Conservation (phyloP, 2,113 vertebrate genomes). For the Protobothrops flavoviridis region DNA sequence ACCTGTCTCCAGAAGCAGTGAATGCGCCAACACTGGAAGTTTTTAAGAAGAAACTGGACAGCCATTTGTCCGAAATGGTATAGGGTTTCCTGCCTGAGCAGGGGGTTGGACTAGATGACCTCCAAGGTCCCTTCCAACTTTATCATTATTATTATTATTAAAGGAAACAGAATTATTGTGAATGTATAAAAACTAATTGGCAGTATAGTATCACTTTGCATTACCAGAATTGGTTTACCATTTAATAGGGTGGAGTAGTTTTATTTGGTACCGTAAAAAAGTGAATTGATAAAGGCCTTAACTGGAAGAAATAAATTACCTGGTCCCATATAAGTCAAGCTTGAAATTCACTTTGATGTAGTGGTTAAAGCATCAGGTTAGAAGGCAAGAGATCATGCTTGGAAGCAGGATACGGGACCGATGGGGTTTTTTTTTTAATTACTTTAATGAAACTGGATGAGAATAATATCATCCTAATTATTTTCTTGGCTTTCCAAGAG, state of each 20-base stretch:
- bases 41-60: too few species aligned
- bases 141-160: too few species aligned
- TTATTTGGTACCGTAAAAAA: background rate
- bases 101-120: too few species aligned
- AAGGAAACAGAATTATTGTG: background rate
- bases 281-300: background rate
- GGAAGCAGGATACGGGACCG: too few species aligned
- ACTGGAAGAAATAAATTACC: background rate
- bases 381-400: too few species aligned
- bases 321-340: background rate
- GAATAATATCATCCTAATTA: background rate
- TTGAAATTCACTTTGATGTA: background rate
- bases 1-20: too few species aligned
- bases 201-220: background rate
- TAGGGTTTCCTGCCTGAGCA: too few species aligned
- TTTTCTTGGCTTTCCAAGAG: background rate
- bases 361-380: too few species aligned
- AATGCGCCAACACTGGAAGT: too few species aligned
- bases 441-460: background rate
- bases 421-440: too few species aligned
- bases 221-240: background rate
- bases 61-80: too few species aligned
- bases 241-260: background rate
- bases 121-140: too few species aligned
- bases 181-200: background rate